Evolutionary conservation across 2,113 vertebrate species (phyloP).

Genomic region (Pteruthius melanotis): DNA sequence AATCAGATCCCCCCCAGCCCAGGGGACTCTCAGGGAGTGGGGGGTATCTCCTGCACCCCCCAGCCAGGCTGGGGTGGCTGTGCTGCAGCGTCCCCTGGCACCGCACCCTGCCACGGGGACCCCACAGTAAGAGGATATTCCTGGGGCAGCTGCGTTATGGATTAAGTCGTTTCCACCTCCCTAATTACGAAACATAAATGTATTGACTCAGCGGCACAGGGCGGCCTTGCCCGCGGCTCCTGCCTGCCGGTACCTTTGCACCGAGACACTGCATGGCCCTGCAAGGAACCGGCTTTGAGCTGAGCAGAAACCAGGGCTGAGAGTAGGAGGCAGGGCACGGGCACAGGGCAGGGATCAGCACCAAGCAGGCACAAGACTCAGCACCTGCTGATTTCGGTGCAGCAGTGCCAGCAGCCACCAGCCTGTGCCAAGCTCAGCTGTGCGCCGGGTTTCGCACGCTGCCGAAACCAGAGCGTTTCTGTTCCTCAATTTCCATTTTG

Average conservation of each 20-base stretch:
- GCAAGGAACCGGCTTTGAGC: fast-evolving
- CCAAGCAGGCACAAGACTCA: neutral
- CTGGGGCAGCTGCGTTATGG: neutral
- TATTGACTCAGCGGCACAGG: neutral
- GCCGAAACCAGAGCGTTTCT: constrained; percentile 10
- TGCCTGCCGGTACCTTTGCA: neutral
- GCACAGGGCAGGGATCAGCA: neutral
- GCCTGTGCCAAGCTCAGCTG: neutral
- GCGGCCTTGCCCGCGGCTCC: neutral
- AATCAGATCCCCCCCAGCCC: too few relatives aligned
- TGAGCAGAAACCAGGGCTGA: neutral
- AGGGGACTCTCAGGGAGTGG: fast-evolving
- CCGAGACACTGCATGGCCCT: neutral
- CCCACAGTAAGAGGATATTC: neutral
- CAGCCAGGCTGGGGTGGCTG: too few relatives aligned
- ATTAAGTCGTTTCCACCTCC: constrained; percentile 27
- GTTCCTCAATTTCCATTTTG: constrained; percentile 45
- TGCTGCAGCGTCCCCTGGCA: fast-evolving
- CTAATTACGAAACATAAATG: constrained; percentile 5
- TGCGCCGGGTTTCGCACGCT: neutral
- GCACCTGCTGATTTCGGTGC: constrained; percentile 51
- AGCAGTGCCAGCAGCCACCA: neutral
- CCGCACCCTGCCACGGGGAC: neutral
- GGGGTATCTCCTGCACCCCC: neutral
- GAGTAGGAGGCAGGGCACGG: neutral